These are phyloP conservation scores for Tachypleus tridentatus DNA, from an alignment of 1,140 invertebrate genomes.

Conservation along the genomic window DNA sequence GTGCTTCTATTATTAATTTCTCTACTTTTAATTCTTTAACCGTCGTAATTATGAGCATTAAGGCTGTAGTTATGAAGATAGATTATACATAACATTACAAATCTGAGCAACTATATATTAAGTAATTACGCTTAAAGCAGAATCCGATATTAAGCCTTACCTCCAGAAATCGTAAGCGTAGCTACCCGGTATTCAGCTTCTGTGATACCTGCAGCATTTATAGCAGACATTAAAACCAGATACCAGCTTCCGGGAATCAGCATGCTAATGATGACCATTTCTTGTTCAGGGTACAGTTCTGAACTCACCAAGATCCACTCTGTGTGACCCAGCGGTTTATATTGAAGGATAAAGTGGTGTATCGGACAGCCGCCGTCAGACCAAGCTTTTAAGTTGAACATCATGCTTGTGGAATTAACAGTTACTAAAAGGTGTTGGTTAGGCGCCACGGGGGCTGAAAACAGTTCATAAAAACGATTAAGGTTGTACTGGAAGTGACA, in stretches of 20 bases:
- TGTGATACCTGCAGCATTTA: slow-evolving; percentile 83
- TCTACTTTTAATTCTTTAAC: no score
- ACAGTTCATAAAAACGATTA: neutral
- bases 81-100: no score
- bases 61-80: no score
- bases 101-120: no score
- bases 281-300: slow-evolving; percentile 66
- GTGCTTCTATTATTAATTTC: no score
- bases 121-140: no score
- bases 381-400: slow-evolving; percentile 82
- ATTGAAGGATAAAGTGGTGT: slow-evolving; percentile 88
- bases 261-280: slow-evolving; percentile 39
- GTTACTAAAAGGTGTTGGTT: slow-evolving; percentile 45
- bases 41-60: no score
- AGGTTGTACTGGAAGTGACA: no score
- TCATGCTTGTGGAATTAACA: slow-evolving; percentile 80
- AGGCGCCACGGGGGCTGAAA: slow-evolving; percentile 23
- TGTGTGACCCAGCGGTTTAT: slow-evolving; percentile 49
- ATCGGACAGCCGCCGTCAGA: slow-evolving; percentile 90
- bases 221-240: slow-evolving; percentile 68
- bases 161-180: slow-evolving; percentile 45
- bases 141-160: slow-evolving; percentile 25
- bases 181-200: slow-evolving; percentile 69
- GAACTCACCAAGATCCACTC: slow-evolving; percentile 91
- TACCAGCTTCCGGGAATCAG: slow-evolving; percentile 72